These are phyloP conservation scores for Sebastes matsubarae DNA, from an alignment of 2,797 vertebrate species.

Conservation along the genomic window DNA sequence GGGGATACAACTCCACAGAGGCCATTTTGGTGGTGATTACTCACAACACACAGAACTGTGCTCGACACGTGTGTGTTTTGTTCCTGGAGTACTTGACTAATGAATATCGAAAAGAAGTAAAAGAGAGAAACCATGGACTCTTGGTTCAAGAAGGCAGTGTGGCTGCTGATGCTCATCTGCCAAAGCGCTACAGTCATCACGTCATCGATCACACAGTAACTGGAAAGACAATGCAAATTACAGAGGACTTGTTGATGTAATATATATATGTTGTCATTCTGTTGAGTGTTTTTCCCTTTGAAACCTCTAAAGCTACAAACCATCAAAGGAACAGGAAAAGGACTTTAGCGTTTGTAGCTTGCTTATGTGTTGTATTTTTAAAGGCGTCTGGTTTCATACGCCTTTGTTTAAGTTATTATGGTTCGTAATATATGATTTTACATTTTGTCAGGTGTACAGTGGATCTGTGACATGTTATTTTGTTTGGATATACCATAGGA, in stretches of 20 bases:
- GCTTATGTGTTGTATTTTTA: constrained; percentile 67
- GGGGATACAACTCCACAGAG: not conserved
- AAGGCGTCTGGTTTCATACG: constrained; percentile 52
- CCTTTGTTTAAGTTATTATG: constrained; percentile 80
- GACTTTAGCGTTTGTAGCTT: constrained; percentile 39
- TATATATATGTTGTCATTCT: constrained; percentile 39
- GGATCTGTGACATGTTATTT: constrained; percentile 57
- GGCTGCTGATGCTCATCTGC: constrained; percentile 40
- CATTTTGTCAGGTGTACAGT: constrained; percentile 55
- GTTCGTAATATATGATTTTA: constrained; percentile 59
- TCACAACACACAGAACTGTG: constrained; percentile 44
- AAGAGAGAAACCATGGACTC: constrained; percentile 34
- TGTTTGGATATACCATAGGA: constrained; percentile 36
- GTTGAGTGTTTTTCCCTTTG: constrained; percentile 43
- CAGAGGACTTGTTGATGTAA: constrained; percentile 43
- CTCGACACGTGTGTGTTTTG: constrained; percentile 31
- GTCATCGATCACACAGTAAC: constrained; percentile 30
- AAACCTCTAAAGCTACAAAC: constrained; percentile 61
- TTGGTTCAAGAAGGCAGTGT: constrained; percentile 9
- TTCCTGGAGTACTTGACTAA: constrained; percentile 76
- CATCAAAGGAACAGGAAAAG: constrained; percentile 57
- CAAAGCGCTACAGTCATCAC: constrained; percentile 24
- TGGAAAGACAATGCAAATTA: constrained; percentile 46
- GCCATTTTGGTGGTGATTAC: not conserved
- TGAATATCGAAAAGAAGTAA: constrained; percentile 33